phyloP scores from a whole-genome alignment of 2,797 vertebrate species.

The Thamnophis elegans region DNA sequence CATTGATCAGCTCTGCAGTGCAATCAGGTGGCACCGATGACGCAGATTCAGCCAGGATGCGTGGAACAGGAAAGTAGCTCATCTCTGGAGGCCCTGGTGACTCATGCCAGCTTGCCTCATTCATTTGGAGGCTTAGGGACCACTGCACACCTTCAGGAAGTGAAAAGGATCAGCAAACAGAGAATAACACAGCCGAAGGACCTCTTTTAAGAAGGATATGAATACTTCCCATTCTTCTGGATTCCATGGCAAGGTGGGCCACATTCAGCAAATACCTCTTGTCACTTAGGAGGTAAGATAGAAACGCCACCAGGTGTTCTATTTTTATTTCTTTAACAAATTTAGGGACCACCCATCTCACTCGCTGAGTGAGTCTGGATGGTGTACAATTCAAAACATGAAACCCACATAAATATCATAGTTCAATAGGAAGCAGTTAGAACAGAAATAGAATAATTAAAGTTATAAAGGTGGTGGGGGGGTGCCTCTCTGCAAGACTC shows the following conservation, averaged over 20 bases:
- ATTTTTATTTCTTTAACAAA: not conserved
- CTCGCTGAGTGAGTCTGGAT: not conserved
- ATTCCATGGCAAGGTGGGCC: not conserved
- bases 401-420: not conserved
- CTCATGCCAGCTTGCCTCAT: slow-evolving; percentile 54
- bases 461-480: not conserved
- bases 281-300: not conserved
- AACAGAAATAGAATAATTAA: not conserved
- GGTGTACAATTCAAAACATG: not conserved
- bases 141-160: not conserved
- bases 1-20: slow-evolving; percentile 23
- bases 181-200: not conserved
- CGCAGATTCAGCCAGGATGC: slow-evolving; percentile 37
- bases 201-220: not conserved
- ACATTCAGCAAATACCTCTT: not conserved
- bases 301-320: not conserved
- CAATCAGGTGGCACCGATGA: slow-evolving; percentile 40
- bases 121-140: slow-evolving; percentile 7
- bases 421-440: not conserved
- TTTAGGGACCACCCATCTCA: not conserved
- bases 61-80: slow-evolving; percentile 37
- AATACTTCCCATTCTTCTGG: not conserved
- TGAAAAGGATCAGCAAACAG: not conserved
- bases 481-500: not conserved
- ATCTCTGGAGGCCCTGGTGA: slow-evolving; percentile 53